These are phyloP conservation scores for Syngnathus typhle DNA, from an alignment of 2,113 vertebrate genomes.

Conservation along the genomic window DNA sequence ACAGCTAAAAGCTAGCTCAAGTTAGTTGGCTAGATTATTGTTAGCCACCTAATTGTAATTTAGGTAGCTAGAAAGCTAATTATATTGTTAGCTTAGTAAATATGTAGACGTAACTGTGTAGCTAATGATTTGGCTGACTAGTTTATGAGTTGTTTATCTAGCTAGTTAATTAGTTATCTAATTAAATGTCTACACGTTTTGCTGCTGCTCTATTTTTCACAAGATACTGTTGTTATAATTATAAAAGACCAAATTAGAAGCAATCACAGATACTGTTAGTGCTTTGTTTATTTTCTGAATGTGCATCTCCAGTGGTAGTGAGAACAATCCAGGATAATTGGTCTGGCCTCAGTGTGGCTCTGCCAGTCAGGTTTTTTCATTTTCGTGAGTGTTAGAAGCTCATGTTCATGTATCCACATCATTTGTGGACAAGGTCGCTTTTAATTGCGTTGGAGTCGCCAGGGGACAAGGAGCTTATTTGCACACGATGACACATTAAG, in stretches of 20 bases:
- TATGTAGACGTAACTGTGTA: no score
- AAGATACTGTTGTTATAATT: no score
- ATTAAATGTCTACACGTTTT: neutral
- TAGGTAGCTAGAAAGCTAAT: no score
- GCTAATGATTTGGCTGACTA: no score
- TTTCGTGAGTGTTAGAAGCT: neutral
- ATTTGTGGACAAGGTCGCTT: neutral
- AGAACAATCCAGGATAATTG: neutral
- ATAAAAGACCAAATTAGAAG: no score
- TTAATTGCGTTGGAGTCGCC: neutral
- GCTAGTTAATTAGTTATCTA: neutral
- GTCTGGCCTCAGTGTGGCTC: neutral
- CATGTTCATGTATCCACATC: neutral
- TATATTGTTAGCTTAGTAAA: no score
- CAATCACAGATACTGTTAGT: neutral
- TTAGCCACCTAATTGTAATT: neutral
- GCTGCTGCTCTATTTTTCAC: no score
- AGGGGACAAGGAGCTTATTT: conserved; percentile 3
- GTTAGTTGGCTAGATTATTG: neutral
- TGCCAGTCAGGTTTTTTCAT: neutral
- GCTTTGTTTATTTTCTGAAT: neutral
- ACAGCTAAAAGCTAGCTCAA: neutral
- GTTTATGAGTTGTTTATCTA: neutral
- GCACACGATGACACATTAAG: conserved; percentile 3
- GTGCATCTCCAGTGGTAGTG: neutral